Evolutionary conservation across 2,888 invertebrate species (phyloP).

Genomic region (Dryobota labecula): DNA sequence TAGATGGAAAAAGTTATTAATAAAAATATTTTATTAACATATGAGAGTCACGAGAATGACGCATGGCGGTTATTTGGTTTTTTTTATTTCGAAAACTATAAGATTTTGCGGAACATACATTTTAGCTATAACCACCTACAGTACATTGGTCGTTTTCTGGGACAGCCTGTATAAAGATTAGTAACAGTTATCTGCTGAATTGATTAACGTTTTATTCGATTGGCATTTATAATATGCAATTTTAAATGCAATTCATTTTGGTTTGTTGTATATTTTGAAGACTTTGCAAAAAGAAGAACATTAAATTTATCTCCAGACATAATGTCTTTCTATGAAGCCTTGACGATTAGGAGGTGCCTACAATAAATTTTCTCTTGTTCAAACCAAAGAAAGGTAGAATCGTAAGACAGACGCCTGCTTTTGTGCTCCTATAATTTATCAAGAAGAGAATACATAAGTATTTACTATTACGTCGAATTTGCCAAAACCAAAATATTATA

Average conservation of each 20-base stretch:
- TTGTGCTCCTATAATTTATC: not conserved
- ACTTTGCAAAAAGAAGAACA: not conserved
- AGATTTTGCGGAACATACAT: no score
- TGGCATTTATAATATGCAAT: slow-evolving; percentile 21
- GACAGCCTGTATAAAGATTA: no score
- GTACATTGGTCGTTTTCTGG: no score
- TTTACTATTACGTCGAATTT: not conserved
- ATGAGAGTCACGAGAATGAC: no score
- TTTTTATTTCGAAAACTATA: no score
- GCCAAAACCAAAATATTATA: not conserved
- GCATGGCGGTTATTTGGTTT: no score
- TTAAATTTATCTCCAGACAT: not conserved
- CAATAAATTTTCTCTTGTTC: not conserved
- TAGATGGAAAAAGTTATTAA: no score
- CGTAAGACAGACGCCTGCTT: not conserved
- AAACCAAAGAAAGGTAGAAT: not conserved
- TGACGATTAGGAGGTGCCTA: not conserved
- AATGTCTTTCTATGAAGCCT: not conserved
- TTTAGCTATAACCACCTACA: no score
- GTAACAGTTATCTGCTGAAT: not conserved
- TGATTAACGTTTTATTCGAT: slow-evolving; percentile 13
- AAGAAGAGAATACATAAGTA: not conserved
- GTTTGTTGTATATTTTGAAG: not conserved
- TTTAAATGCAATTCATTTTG: not conserved
- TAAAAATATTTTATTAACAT: no score